Percentiles rank a stretch among this genome's conserved stretches.
Conservation (phyloP, 2,888 invertebrate genomes). For the Metallyticus violacea region DNA sequence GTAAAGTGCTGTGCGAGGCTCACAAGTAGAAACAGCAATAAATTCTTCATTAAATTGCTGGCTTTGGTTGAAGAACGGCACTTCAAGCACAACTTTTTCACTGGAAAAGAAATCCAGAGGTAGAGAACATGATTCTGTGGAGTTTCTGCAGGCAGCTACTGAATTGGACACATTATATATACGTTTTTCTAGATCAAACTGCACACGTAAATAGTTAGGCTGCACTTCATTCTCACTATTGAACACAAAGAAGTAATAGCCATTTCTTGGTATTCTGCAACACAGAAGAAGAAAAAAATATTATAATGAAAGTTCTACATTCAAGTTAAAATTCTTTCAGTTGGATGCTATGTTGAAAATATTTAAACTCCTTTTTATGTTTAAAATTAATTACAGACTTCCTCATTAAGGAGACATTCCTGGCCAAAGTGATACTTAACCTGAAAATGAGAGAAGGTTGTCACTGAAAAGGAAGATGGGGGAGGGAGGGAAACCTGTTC, state of each 20-base stretch:
- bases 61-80: constrained; percentile 62
- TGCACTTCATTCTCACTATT: constrained; percentile 77
- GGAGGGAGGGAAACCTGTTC: too few relatives aligned
- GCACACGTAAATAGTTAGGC: constrained; percentile 65
- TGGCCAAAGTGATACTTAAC: too few relatives aligned
- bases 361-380: too few relatives aligned
- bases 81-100: constrained; percentile 66
- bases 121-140: constrained; percentile 60
- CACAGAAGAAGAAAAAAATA: too few relatives aligned
- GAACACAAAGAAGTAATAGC: constrained; percentile 81
- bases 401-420: too few relatives aligned
- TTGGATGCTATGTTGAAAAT: too few relatives aligned
- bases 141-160: constrained; percentile 61
- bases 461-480: too few relatives aligned
- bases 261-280: constrained; percentile 65
- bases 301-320: too few relatives aligned
- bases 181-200: constrained; percentile 67
- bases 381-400: too few relatives aligned
- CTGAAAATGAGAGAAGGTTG: too few relatives aligned
- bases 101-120: constrained; percentile 65
- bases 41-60: constrained; percentile 72
- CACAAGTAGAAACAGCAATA: constrained; percentile 69
- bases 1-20: constrained; percentile 69
- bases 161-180: constrained; percentile 65
- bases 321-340: too few relatives aligned